Conservation (phyloP, 2,888 invertebrate genomes). For the Prenolepis imparis region DNA sequence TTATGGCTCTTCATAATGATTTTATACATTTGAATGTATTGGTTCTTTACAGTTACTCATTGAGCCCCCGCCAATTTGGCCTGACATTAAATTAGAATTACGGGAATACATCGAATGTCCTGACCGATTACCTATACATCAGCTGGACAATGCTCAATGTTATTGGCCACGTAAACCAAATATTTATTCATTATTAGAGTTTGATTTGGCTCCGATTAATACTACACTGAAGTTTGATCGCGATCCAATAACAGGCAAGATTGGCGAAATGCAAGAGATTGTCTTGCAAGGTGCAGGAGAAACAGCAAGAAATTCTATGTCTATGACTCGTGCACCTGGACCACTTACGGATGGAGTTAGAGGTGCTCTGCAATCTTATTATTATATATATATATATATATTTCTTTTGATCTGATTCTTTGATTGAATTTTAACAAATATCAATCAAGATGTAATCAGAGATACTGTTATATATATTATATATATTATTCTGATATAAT, state of each 20-base stretch:
- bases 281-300: constrained; percentile 88
- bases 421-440: constrained; percentile 42
- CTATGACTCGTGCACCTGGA: constrained; percentile 93
- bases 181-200: constrained; percentile 87
- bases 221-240: constrained; percentile 89
- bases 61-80: constrained; percentile 89
- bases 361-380: constrained; percentile 86
- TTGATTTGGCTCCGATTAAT: constrained; percentile 87
- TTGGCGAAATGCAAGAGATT: constrained; percentile 90
- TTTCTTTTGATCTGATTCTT: not conserved
- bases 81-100: constrained; percentile 89
- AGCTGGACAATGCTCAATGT: constrained; percentile 90
- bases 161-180: constrained; percentile 89
- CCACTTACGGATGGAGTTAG: constrained; percentile 90
- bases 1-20: not conserved
- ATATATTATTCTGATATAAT: constrained; percentile 3
- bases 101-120: constrained; percentile 90
- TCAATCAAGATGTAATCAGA: constrained; percentile 20
- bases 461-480: not conserved
- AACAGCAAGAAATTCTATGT: constrained; percentile 92
- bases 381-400: not conserved
- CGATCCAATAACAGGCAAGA: constrained; percentile 92
- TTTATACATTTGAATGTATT: not conserved
- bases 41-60: constrained; percentile 81
- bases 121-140: constrained; percentile 91